Percentiles rank a stretch among this genome's conserved stretches.
Conservation (phyloP, 1,140 invertebrate genomes). For the Hylaeus volcanicus region DNA sequence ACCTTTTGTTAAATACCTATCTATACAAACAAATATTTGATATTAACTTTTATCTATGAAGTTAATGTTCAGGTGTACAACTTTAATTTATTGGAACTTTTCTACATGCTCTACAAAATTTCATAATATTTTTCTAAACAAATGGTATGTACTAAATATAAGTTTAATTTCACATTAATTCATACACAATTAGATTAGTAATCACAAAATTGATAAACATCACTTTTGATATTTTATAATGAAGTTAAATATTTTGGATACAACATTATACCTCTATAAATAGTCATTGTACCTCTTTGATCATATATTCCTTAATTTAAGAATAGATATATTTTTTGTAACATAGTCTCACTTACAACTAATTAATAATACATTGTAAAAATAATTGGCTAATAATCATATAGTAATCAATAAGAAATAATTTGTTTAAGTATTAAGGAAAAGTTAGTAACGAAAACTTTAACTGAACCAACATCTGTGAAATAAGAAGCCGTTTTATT, state of each 20-base stretch:
- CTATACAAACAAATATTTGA: neutral
- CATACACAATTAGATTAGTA: neutral
- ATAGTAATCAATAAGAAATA: neutral
- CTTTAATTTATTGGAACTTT: neutral
- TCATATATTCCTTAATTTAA: slow-evolving; percentile 10
- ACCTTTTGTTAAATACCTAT: neutral
- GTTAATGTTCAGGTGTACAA: neutral
- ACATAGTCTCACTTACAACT: slow-evolving; percentile 2
- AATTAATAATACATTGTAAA: neutral
- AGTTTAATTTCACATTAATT: neutral
- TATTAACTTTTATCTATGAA: neutral
- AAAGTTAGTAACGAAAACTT: neutral
- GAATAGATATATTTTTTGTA: slow-evolving; percentile 24
- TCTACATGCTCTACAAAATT: neutral
- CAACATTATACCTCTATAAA: slow-evolving; percentile 19
- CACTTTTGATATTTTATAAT: slow-evolving; percentile 4
- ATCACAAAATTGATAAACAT: no score
- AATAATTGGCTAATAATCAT: neutral
- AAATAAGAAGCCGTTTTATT: neutral
- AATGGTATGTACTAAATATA: neutral
- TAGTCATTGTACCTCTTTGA: slow-evolving; percentile 7
- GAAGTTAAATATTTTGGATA: slow-evolving; percentile 16
- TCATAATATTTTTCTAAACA: neutral
- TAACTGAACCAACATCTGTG: neutral
- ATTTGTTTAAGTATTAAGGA: neutral